Evolutionary conservation across 1,140 invertebrate genomes (phyloP).

Genomic region (Papilio xuthus): DNA sequence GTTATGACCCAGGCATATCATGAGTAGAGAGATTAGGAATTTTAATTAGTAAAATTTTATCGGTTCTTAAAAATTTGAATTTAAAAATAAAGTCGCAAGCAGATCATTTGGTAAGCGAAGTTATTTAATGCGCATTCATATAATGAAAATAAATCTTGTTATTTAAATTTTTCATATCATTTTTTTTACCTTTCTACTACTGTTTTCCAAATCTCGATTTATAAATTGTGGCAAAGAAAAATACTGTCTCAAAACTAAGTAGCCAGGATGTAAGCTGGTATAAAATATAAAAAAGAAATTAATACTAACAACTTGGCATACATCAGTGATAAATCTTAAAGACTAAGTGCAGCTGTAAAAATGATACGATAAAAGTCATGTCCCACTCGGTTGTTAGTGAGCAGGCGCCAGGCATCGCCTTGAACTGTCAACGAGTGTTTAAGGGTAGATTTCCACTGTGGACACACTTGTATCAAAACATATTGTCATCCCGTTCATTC

Average conservation of each 20-base stretch:
- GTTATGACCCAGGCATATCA: no score
- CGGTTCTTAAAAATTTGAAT: no score
- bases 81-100: no score
- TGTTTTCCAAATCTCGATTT: neutral
- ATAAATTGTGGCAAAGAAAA: no score
- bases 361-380: slow-evolving; percentile 55
- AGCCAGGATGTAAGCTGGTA: neutral
- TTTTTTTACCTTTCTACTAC: neutral
- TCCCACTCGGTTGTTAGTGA: slow-evolving; percentile 33
- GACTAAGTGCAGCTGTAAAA: slow-evolving; percentile 69
- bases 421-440: slow-evolving; percentile 67
- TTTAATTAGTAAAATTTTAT: neutral
- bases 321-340: slow-evolving; percentile 58
- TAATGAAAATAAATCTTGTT: neutral
- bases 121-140: no score
- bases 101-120: no score
- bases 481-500: neutral
- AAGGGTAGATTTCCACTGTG: slow-evolving; percentile 3
- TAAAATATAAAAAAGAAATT: slow-evolving; percentile 15
- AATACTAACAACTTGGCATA: slow-evolving; percentile 48
- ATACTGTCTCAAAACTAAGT: slow-evolving; percentile 31
- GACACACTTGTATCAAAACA: neutral
- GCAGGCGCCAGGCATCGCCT: slow-evolving; percentile 59
- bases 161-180: neutral
- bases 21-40: neutral